These are phyloP conservation scores for Spatulosminthurus flaviceps DNA, from an alignment of 2,888 invertebrate genomes.

Conservation along the genomic window DNA sequence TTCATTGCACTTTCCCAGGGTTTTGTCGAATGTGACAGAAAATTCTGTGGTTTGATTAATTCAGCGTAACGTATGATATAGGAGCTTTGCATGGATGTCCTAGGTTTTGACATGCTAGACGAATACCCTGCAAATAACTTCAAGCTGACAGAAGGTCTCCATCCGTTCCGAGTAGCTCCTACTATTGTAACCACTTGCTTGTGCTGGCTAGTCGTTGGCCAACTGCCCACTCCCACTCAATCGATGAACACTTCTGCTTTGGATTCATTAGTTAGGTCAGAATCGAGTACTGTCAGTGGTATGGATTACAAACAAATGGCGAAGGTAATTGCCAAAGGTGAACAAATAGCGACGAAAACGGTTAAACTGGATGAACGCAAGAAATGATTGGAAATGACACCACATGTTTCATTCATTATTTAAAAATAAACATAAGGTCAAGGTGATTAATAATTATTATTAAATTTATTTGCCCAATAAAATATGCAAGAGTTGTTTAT, in stretches of 20 bases:
- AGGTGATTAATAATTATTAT: too few relatives aligned
- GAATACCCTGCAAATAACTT: slow-evolving; percentile 69
- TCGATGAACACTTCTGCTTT: background rate
- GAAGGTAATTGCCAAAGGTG: background rate
- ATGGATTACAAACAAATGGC: background rate
- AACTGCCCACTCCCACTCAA: slow-evolving; percentile 14
- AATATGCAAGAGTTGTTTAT: too few relatives aligned
- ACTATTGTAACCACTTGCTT: slow-evolving; percentile 7
- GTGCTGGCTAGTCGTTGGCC: slow-evolving; percentile 25
- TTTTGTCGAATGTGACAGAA: too few relatives aligned
- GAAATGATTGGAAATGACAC: too few relatives aligned
- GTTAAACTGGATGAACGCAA: too few relatives aligned
- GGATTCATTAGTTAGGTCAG: background rate
- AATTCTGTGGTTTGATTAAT: too few relatives aligned
- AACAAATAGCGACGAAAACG: background rate
- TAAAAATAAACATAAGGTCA: too few relatives aligned
- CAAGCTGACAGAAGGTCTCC: slow-evolving; percentile 19
- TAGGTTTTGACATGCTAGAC: slow-evolving; percentile 78
- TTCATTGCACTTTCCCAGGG: background rate
- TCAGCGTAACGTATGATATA: too few relatives aligned
- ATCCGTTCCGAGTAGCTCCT: slow-evolving; percentile 50
- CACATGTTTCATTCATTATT: too few relatives aligned
- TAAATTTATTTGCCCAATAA: too few relatives aligned
- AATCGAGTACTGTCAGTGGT: background rate
- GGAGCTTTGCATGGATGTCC: slow-evolving; percentile 84